Conservation (phyloP, 2,113 vertebrate genomes). For the Platichthys stellatus region DNA sequence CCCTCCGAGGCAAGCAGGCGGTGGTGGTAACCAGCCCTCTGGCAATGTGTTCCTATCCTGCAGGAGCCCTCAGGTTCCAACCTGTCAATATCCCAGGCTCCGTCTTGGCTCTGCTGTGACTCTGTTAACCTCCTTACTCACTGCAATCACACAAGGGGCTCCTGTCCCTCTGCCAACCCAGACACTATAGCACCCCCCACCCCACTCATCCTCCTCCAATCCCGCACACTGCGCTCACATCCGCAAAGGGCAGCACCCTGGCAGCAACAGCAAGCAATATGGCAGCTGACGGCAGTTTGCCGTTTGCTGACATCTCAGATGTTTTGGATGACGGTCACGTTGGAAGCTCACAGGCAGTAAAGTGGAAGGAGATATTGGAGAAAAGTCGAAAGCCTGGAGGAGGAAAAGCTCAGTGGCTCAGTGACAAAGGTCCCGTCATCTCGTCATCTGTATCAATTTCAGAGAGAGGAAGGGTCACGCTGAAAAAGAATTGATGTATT, state of each 20-base stretch:
- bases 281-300: conserved; percentile 69
- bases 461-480: conserved; percentile 30
- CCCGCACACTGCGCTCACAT: conserved; percentile 48
- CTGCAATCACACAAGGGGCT: conserved; percentile 67
- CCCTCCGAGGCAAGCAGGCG: conserved; percentile 74
- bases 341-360: conserved; percentile 45
- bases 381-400: conserved; percentile 33
- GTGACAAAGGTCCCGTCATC: conserved; percentile 49
- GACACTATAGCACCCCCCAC: conserved; percentile 41
- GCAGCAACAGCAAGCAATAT: conserved; percentile 60
- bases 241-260: conserved; percentile 76
- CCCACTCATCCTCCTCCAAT: conserved; percentile 36
- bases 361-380: conserved; percentile 43
- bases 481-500: conserved; percentile 34
- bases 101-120: conserved; percentile 71
- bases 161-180: conserved; percentile 66
- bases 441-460: conserved; percentile 56
- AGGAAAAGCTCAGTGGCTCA: conserved; percentile 41
- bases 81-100: conserved; percentile 86
- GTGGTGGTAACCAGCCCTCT: conserved; percentile 82
- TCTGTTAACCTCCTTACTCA: conserved; percentile 82
- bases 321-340: conserved; percentile 70
- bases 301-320: conserved; percentile 60
- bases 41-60: conserved; percentile 88
- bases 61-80: conserved; percentile 87